Conservation (phyloP, 2,797 vertebrate species). For the Poeciliopsis infans region DNA sequence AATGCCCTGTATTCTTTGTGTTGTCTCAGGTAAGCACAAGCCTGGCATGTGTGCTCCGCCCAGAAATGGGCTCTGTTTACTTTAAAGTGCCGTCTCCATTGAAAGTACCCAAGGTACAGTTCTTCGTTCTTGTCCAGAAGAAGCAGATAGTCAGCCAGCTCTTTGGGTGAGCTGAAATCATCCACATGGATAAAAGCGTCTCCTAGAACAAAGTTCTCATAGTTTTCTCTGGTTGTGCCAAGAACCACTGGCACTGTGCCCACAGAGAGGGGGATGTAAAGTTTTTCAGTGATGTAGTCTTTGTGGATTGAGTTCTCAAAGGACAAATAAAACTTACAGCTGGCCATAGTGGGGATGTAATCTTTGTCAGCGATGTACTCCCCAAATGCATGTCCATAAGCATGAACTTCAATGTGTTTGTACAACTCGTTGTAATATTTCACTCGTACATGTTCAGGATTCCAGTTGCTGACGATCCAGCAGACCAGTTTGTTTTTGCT, state of each 20-base stretch:
- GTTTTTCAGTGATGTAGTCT: constrained; percentile 98
- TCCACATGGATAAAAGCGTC: constrained; percentile 97
- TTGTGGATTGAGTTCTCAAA: constrained; percentile 99
- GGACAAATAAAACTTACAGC: constrained; percentile 96
- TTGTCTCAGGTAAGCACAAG: constrained; percentile 93
- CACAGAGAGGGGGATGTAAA: constrained; percentile 93
- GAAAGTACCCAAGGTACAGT: constrained; percentile 93
- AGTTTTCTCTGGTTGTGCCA: constrained; percentile 93
- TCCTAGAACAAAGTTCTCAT: constrained; percentile 95
- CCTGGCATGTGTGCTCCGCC: constrained; percentile 94
- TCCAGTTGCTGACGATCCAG: constrained; percentile 99
- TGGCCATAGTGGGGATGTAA: constrained; percentile 91
- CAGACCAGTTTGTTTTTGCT: constrained; percentile 93
- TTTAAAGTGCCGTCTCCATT: constrained; percentile 94
- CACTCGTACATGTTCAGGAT: constrained; percentile 91
- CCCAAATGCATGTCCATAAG: constrained; percentile 93
- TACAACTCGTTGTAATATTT: constrained; percentile 97
- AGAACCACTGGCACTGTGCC: constrained; percentile 94
- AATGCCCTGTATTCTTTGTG: constrained; percentile 94
- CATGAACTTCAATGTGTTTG: constrained; percentile 94
- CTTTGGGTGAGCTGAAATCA: constrained; percentile 93
- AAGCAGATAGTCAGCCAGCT: constrained; percentile 93
- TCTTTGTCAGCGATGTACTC: constrained; percentile 89
- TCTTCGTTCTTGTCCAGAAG: constrained; percentile 94
- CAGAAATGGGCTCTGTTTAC: constrained; percentile 92